Percentiles rank a stretch among this genome's conserved stretches.
These are phyloP conservation scores for Protonemura montana DNA, from an alignment of 2,888 invertebrate genomes.

Conservation along the genomic window DNA sequence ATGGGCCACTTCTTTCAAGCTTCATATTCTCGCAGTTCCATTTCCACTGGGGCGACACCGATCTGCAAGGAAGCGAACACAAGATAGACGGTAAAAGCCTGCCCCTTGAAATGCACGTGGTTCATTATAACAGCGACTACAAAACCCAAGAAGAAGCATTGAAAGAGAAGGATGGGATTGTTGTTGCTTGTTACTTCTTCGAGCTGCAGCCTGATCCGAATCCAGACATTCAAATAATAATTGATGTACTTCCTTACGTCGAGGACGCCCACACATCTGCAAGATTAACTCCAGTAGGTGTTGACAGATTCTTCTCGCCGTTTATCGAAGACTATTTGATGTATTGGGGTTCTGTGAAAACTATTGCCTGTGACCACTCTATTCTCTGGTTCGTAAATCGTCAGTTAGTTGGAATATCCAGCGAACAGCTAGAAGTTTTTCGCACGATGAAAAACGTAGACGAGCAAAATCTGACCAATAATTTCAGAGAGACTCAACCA, in stretches of 20 bases:
- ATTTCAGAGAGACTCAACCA: slow-evolving; percentile 64
- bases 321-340: slow-evolving; percentile 70
- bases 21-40: slow-evolving; percentile 73
- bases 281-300: slow-evolving; percentile 63
- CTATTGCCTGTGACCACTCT: slow-evolving; percentile 59
- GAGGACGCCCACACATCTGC: slow-evolving; percentile 62
- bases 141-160: slow-evolving; percentile 68
- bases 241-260: slow-evolving; percentile 63
- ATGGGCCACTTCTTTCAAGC: slow-evolving; percentile 67
- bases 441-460: slow-evolving; percentile 62
- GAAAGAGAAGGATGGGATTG: slow-evolving; percentile 64
- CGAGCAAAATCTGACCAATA: slow-evolving; percentile 61
- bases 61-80: slow-evolving; percentile 73
- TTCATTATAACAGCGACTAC: slow-evolving; percentile 68
- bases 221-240: slow-evolving; percentile 56
- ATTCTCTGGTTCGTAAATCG: slow-evolving; percentile 70
- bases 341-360: slow-evolving; percentile 68
- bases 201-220: slow-evolving; percentile 51
- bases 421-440: slow-evolving; percentile 67
- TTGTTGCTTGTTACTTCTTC: slow-evolving; percentile 68
- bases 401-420: slow-evolving; percentile 64
- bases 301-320: slow-evolving; percentile 63
- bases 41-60: slow-evolving; percentile 72
- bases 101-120: slow-evolving; percentile 72
- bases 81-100: slow-evolving; percentile 64